phyloP scores from a whole-genome alignment of 2,797 vertebrate genomes.

The Cirrhinus mrigala region DNA sequence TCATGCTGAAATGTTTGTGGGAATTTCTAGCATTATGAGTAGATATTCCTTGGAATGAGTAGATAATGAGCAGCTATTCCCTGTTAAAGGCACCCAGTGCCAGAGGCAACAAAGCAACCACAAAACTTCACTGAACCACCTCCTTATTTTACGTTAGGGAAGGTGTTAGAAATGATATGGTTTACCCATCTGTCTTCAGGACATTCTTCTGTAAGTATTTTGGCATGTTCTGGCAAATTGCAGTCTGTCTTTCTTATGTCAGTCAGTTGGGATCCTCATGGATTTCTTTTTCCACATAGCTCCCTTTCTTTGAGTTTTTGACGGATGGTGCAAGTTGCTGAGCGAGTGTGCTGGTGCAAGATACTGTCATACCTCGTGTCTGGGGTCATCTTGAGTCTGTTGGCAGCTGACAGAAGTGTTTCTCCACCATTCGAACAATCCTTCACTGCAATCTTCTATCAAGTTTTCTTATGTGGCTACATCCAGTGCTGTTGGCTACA shows the following conservation, averaged over 20 bases:
- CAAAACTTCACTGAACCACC: background rate
- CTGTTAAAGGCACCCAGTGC: background rate
- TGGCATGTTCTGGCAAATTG: background rate
- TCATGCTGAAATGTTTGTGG: background rate
- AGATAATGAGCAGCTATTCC: too few relatives aligned
- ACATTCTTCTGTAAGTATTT: background rate
- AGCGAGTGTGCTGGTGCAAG: background rate
- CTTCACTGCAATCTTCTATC: background rate
- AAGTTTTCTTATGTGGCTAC: background rate
- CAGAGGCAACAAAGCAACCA: background rate
- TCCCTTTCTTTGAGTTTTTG: background rate
- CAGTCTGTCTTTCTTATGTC: background rate
- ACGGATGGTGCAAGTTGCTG: background rate
- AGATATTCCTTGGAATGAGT: too few relatives aligned
- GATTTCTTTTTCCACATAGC: background rate
- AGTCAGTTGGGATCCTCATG: background rate
- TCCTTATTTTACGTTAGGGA: background rate
- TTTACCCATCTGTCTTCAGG: background rate
- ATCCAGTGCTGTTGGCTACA: background rate
- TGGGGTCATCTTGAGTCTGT: background rate
- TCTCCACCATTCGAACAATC: background rate
- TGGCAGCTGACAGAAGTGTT: background rate
- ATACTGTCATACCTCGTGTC: background rate
- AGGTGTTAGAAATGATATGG: background rate
- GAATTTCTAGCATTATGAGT: background rate